A percentile compares a stretch with the other conserved stretches of the same genome.
These are phyloP conservation scores for Rhynchotus rufescens DNA, from an alignment of 2,797 vertebrate species.

Conservation along the genomic window DNA sequence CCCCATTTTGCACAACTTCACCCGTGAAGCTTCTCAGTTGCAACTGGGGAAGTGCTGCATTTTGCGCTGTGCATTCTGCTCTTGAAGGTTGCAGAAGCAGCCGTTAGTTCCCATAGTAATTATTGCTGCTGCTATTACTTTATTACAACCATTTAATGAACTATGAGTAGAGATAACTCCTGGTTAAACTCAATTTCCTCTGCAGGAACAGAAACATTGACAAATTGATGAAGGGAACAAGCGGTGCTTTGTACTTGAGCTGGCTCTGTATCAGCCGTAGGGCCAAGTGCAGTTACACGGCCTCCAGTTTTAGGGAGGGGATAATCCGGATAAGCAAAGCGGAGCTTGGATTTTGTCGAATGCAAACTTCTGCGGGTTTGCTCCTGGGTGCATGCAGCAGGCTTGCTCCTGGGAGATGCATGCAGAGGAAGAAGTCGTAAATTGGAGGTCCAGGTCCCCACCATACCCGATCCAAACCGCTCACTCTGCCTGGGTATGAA, in stretches of 20 bases:
- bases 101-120: neutral
- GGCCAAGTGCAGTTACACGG: neutral
- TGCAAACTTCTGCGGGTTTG: neutral
- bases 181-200: neutral
- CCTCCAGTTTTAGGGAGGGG: neutral
- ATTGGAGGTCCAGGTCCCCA: neutral
- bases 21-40: neutral
- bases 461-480: neutral
- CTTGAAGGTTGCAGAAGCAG: neutral
- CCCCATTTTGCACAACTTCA: neutral
- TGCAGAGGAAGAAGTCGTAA: neutral
- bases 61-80: rapidly evolving
- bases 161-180: neutral
- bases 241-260: rapidly evolving
- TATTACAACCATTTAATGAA: neutral
- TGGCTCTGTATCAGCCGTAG: neutral
- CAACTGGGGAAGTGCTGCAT: neutral
- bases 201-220: neutral
- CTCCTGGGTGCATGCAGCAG: neutral
- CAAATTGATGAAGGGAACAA: neutral
- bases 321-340: neutral
- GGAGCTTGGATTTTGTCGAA: neutral
- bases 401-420: neutral
- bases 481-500: neutral
- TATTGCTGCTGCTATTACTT: neutral